Base-by-base conservation (phyloP, 2,888 invertebrate genomes). In the Mimachlamys varia region DNA sequence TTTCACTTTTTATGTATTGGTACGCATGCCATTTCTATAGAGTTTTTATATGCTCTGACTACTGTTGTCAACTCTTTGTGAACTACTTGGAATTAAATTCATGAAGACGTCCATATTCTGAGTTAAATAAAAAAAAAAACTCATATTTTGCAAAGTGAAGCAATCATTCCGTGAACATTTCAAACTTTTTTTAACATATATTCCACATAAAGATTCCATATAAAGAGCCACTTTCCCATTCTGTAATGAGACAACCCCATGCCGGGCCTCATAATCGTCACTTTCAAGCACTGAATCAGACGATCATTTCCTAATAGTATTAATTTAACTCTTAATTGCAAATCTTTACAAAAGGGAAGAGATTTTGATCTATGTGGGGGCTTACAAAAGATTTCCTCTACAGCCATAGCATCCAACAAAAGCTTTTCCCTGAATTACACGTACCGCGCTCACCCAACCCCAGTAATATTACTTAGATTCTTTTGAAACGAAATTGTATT, bases 331-430 rank as follows among this genome's bases (percentile, higher is more conserved):
- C 76, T 76, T 76, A 76, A 76, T 76, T 76, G 33, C 76, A 22
- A 76, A 76, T 76, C 76, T 76, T 27, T 76, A 76, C 76, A 76
- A 76, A 76, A 76, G 76, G 76, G 76, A 76, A 76, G 76, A 76
- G 76, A 76, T 76, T 76, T 76, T 76, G 76, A 76, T 76, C 76
- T 76, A 76, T 76, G 76, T 76, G 76, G 4, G 33, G 76, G 76
- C 76, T 76, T 76, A 76, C 76, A 76, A 76, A 76, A 76, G 76
- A 76, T 76, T 76, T 76, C 33, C 76, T 33, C 76, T 76, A 33
- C 76, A 12, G 27, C 76, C 76, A 12, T 76, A 76, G 76, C 27
- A 12, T 27, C 15, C 12, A 15, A 76, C 76, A 76, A 76, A 76
- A 33, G 76, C 76, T 76, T 33, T 76, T 15, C 76, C 13, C 76